Evolutionary conservation across 2,888 invertebrate species (phyloP).

Genomic region (Hirtodrosophila alboralis): DNA sequence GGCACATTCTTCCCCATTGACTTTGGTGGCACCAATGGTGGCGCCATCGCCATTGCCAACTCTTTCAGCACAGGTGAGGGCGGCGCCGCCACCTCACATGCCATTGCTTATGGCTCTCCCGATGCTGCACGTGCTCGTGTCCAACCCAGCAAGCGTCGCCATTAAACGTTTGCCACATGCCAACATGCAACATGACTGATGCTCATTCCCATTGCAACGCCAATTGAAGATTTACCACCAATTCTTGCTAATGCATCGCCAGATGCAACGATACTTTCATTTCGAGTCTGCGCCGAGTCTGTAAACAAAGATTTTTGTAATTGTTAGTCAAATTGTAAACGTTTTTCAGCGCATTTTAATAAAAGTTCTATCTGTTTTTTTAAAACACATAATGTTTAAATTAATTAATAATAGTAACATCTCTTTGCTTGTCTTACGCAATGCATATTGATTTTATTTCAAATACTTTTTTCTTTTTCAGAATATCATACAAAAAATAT

Average conservation of each 20-base stretch:
- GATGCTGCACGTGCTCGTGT: slow-evolving; percentile 77
- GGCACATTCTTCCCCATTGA: slow-evolving; percentile 84
- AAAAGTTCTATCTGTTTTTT: slow-evolving; percentile 56
- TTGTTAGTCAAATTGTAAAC: slow-evolving; percentile 80
- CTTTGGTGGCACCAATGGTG: slow-evolving; percentile 83
- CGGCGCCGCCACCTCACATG: slow-evolving; percentile 83
- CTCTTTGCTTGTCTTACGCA: slow-evolving; percentile 21
- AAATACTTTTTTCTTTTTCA: slow-evolving; percentile 12
- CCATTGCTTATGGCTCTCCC: slow-evolving; percentile 84
- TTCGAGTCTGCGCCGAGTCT: slow-evolving; percentile 46
- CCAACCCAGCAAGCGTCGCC: slow-evolving; percentile 78
- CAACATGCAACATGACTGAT: slow-evolving; percentile 40
- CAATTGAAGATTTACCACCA: slow-evolving; percentile 41
- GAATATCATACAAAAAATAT: slow-evolving; percentile 15
- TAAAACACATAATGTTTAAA: not conserved
- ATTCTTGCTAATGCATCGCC: slow-evolving; percentile 40
- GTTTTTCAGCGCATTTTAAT: slow-evolving; percentile 60
- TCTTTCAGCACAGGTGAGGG: slow-evolving; percentile 84
- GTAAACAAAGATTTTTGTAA: slow-evolving; percentile 48
- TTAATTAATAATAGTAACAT: slow-evolving; percentile 1
- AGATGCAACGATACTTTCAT: slow-evolving; percentile 32
- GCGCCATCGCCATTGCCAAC: slow-evolving; percentile 84
- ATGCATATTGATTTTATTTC: slow-evolving; percentile 39
- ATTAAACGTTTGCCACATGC: slow-evolving; percentile 41
- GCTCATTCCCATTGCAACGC: slow-evolving; percentile 41